Conservation (phyloP, 92 coral and sea anemone species). For the Siderastrea siderea region DNA sequence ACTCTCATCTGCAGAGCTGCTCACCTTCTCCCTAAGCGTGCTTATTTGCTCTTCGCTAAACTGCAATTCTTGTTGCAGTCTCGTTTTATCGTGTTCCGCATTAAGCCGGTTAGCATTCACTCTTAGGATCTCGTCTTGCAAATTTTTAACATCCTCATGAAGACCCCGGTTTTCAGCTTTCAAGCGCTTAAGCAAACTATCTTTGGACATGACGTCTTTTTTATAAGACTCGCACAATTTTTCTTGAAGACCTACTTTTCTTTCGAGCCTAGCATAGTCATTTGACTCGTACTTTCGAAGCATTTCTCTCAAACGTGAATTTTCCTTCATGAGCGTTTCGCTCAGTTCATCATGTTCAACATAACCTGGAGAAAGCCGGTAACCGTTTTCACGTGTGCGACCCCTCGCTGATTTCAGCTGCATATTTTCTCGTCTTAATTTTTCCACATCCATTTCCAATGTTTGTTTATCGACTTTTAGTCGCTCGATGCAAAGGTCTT, state of each 20-base stretch:
- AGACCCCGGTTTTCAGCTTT: constrained; percentile 90
- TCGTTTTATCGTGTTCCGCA: constrained; percentile 80
- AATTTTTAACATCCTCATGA: constrained; percentile 82
- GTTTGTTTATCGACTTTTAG: constrained; percentile 71
- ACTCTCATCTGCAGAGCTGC: constrained; percentile 62
- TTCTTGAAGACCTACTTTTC: constrained; percentile 81
- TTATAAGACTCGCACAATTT: constrained; percentile 85
- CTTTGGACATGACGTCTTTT: constrained; percentile 90
- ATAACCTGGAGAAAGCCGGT: constrained; percentile 51
- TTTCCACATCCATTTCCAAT: constrained; percentile 75
- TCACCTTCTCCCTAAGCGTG: constrained; percentile 66
- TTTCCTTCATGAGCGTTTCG: constrained; percentile 79
- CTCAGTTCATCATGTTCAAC: constrained; percentile 69
- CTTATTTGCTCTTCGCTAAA: constrained; percentile 80
- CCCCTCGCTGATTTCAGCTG: constrained; percentile 15
- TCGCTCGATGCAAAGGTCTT: constrained; percentile 67
- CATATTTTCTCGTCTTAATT: constrained; percentile 57
- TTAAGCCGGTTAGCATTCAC: constrained; percentile 82
- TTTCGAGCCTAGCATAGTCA: constrained; percentile 74
- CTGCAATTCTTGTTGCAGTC: constrained; percentile 76
- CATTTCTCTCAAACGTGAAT: constrained; percentile 71
- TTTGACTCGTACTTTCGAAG: constrained; percentile 69
- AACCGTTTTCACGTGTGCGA: constrained; percentile 43
- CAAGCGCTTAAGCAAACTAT: constrained; percentile 81
- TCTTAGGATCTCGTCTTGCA: constrained; percentile 86